Evolutionary conservation across 2,113 vertebrate genomes (phyloP).

Genomic region (Oreotragus oreotragus): DNA sequence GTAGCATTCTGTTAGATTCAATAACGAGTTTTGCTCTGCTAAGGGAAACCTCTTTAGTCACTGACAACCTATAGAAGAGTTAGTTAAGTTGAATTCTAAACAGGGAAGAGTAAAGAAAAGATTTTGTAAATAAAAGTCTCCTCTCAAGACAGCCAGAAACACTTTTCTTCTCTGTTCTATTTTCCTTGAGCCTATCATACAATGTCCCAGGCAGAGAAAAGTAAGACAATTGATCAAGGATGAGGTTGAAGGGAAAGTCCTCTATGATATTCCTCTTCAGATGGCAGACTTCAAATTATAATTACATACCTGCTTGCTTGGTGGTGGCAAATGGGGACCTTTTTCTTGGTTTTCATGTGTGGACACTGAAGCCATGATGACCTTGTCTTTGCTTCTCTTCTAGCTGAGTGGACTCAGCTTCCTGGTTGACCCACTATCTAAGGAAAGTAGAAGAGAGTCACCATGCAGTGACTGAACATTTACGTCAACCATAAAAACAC

Average conservation of each 20-base stretch:
- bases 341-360: constrained; percentile 58
- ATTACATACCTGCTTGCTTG: constrained; percentile 60
- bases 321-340: constrained; percentile 41
- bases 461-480: not conserved
- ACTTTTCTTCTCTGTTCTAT: not conserved
- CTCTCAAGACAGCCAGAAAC: not conserved
- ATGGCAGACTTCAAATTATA: not conserved
- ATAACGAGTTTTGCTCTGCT: not conserved
- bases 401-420: not conserved
- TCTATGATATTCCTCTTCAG: not conserved
- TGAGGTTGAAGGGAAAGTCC: not conserved
- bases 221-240: not conserved
- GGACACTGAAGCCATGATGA: constrained; percentile 60
- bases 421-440: not conserved
- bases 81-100: not conserved
- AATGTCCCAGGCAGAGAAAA: not conserved
- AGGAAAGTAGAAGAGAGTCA: not conserved
- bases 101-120: not conserved
- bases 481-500: not conserved
- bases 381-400: not conserved
- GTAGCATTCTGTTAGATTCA: not conserved
- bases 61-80: not conserved
- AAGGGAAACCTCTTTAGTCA: not conserved
- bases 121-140: not conserved
- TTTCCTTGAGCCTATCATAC: not conserved